Evolutionary conservation across 2,888 invertebrate species (phyloP), one percentile per base, ranked within the genome.

Genomic region (Byasa hedistus): DNA sequence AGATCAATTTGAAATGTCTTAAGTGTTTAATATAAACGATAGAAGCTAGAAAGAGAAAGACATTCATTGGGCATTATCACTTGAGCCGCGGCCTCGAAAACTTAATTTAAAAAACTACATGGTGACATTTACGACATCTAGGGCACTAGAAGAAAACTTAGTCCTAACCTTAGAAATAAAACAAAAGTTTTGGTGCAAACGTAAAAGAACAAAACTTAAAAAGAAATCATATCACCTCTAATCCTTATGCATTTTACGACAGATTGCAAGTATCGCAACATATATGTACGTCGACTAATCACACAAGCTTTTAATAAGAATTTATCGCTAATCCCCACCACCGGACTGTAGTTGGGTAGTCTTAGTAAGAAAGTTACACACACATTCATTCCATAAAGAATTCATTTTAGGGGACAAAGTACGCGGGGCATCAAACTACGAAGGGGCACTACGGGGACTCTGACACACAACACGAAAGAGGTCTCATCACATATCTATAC

Each of bases 361-460:
- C 58, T 59, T 68, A 74, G 70, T 70, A 74, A 74, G 74, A 74
- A 74, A 68, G 75, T 75, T 73, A 24, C 84, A 85, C 83, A 84
- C 86, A 83, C 89, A 89, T 89, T 86, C 87, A 89, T 89, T 88
- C 89, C 89, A 90, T 87, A 85, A 90, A 88, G 81, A 89, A 88
- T 87, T 88, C 79, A 77, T 80, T 79, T 78, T 75, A 64, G 70
- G 77, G 85, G 85, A 83, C 79, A 84, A 83, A 85, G 77, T 81
- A 82, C 71, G 75, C 79, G 81, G 84, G 80, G 74, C 73, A 79
- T 44, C 82, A 85, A 79, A 77, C 78, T 73, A 78, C 80, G 3
- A 2, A 82, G 83, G 80, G 80, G 80, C 71, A 77, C 79, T 83
- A 83, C 79, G 78, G 83, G 83, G 76, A 72, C 78, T 76, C 87